Evolutionary conservation across 2,113 vertebrate genomes (phyloP).

Genomic region (Labeo rohita): DNA sequence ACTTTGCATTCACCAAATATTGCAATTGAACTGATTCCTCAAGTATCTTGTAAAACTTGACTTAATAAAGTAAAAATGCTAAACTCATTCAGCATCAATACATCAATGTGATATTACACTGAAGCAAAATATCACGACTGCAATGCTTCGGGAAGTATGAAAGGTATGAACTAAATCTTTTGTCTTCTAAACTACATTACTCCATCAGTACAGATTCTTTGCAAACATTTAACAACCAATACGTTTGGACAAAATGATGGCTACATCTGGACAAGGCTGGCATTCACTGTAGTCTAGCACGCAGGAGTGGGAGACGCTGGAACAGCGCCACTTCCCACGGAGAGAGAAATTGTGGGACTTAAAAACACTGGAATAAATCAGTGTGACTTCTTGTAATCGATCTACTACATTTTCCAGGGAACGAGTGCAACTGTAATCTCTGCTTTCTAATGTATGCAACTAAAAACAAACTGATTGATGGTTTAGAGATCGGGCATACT

Average conservation of each 20-base stretch:
- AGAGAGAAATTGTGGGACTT: background rate
- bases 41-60: background rate
- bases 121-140: no score
- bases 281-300: conserved; percentile 15
- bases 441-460: background rate
- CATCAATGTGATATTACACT: background rate
- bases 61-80: background rate
- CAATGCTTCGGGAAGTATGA: background rate
- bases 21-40: background rate
- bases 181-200: background rate
- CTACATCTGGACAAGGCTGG: conserved; percentile 28
- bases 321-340: conserved; percentile 32
- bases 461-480: background rate
- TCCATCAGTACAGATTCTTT: background rate
- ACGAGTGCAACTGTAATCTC: background rate
- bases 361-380: background rate
- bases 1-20: background rate
- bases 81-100: background rate
- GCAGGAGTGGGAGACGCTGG: conserved; percentile 25
- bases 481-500: background rate
- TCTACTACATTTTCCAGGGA: background rate
- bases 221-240: background rate
- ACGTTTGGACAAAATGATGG: background rate
- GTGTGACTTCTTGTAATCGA: background rate
- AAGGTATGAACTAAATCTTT: background rate